Conservation (phyloP, 1,140 invertebrate species). For the Danaus melanippus region DNA sequence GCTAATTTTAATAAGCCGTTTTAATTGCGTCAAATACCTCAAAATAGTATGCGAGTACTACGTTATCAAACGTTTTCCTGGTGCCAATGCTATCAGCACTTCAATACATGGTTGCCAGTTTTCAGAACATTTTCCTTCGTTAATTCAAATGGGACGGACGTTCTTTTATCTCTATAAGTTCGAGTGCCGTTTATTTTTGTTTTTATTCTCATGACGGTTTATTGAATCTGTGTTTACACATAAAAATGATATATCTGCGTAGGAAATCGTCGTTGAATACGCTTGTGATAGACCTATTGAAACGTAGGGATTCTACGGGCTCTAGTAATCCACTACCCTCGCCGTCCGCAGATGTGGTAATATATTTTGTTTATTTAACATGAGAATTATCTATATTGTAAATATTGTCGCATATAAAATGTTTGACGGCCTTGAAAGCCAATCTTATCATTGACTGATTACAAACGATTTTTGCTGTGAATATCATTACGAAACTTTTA, state of each 20-base stretch:
- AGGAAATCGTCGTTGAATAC: conserved; percentile 34
- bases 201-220: conserved; percentile 11
- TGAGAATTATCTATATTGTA: conserved; percentile 18
- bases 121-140: conserved; percentile 49
- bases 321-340: conserved; percentile 23
- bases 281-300: conserved; percentile 32
- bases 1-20: too few relatives aligned
- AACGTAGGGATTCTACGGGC: conserved; percentile 33
- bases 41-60: conserved; percentile 10
- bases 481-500: conserved; percentile 15
- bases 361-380: conserved; percentile 16
- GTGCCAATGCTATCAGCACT: conserved; percentile 25
- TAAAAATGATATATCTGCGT: conserved; percentile 29
- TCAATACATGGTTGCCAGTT: conserved; percentile 23
- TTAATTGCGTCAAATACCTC: conserved; percentile 4
- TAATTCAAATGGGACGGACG: conserved; percentile 44
- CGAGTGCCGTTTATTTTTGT: background rate
- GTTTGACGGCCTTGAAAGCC: conserved; percentile 41
- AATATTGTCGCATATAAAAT: conserved; percentile 31
- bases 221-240: conserved; percentile 13
- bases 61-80: conserved; percentile 30
- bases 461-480: conserved; percentile 36
- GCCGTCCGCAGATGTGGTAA: conserved; percentile 33
- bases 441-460: conserved; percentile 58
- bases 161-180: conserved; percentile 19